Percentiles rank a stretch among this genome's conserved stretches.
phyloP scores from a whole-genome alignment of 2,113 vertebrate genomes.

The Cettia cetti region DNA sequence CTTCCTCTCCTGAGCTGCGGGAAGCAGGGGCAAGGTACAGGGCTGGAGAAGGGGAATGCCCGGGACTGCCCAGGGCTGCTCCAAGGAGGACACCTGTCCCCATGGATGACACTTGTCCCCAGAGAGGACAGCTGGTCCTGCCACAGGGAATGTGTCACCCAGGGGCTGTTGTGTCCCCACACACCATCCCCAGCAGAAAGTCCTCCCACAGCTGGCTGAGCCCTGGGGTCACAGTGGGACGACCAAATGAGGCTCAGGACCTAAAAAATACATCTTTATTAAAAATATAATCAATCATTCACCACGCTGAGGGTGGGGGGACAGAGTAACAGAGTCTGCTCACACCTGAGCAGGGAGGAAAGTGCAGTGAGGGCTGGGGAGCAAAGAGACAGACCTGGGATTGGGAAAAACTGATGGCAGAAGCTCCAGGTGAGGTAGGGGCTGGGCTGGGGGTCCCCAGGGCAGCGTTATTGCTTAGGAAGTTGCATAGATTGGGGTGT shows the following conservation, averaged over 20 bases:
- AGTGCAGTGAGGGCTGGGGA: background rate
- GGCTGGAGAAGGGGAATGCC: background rate
- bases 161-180: accelerated
- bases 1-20: background rate
- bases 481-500: background rate
- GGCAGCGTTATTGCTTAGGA: background rate
- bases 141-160: background rate
- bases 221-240: accelerated
- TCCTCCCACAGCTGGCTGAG: accelerated
- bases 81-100: background rate
- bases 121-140: no score
- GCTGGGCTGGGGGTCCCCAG: background rate
- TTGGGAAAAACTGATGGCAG: background rate
- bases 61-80: no score
- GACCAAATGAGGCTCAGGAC: background rate
- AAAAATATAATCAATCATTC: background rate
- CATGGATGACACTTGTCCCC: background rate
- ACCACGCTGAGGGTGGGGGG: background rate
- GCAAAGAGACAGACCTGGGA: background rate
- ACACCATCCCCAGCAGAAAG: accelerated
- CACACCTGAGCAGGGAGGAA: background rate
- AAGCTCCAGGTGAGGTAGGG: background rate
- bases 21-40: background rate
- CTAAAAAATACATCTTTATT: slow-evolving; percentile 51
- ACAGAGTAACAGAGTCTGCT: accelerated